Conservation (phyloP, 2,797 vertebrate species). For the Peromyscus attwateri region DNA sequence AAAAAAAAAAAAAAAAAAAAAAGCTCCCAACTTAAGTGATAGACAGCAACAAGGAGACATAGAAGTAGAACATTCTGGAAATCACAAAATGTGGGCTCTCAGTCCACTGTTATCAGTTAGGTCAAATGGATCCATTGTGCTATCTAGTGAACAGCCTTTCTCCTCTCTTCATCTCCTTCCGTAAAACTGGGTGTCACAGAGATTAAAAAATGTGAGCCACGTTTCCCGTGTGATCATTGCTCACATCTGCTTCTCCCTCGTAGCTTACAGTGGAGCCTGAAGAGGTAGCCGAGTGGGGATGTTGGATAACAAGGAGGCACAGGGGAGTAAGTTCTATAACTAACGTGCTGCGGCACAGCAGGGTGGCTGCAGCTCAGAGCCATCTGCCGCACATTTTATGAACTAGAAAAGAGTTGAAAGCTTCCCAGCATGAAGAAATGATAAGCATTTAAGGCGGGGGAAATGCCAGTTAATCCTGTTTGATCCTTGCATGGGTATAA, state of each 20-base stretch:
- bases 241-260: not conserved
- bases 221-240: not conserved
- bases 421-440: not conserved
- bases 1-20: not conserved
- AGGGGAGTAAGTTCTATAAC: not conserved
- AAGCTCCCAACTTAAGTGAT: not conserved
- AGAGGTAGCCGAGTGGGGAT: too few species aligned
- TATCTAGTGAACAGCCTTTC: not conserved
- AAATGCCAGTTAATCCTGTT: not conserved
- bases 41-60: not conserved
- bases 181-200: not conserved
- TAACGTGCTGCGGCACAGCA: not conserved
- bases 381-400: not conserved
- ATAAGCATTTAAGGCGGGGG: not conserved
- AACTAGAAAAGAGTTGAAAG: not conserved
- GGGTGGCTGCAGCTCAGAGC: not conserved
- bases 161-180: not conserved
- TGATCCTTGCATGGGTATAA: not conserved
- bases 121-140: not conserved
- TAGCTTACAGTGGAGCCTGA: rapidly evolving
- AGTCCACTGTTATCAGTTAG: not conserved
- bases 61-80: not conserved
- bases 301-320: not conserved
- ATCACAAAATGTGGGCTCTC: not conserved
- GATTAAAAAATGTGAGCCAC: not conserved